phyloP scores from a whole-genome alignment of 2,797 vertebrate species.

The Karalla daura region DNA sequence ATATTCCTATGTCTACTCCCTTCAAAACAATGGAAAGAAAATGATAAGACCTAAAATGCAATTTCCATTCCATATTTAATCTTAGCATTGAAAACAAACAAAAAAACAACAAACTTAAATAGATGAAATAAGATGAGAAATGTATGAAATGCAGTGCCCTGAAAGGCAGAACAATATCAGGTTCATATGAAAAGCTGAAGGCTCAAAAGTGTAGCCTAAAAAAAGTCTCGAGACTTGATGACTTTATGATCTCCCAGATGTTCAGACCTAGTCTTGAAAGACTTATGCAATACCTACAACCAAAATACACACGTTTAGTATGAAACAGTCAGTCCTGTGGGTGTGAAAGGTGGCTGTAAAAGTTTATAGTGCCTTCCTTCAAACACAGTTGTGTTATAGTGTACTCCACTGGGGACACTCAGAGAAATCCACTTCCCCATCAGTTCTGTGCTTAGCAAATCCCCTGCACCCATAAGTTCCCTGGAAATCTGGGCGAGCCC shows the following conservation, averaged over 20 bases:
- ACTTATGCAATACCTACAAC: not conserved
- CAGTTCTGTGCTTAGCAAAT: no score
- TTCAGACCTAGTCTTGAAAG: not conserved
- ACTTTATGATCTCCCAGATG: conserved; percentile 5
- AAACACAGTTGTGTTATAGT: no score
- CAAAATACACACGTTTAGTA: not conserved
- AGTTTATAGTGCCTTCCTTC: not conserved
- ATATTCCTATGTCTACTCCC: no score
- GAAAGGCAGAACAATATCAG: not conserved
- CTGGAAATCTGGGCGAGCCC: no score
- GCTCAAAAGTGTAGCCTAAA: not conserved
- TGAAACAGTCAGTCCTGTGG: no score
- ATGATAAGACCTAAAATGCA: no score
- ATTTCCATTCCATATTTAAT: no score
- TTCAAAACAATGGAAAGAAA: no score
- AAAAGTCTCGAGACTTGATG: not conserved
- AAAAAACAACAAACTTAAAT: not conserved
- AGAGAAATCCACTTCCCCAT: not conserved
- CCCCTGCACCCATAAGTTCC: no score
- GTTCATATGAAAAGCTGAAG: not conserved
- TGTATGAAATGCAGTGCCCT: no score
- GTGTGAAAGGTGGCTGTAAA: not conserved
- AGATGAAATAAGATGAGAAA: not conserved
- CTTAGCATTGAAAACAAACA: not conserved
- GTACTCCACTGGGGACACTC: no score